Percentiles rank a stretch among this genome's conserved stretches.
Evolutionary conservation across 2,797 vertebrate species (phyloP).

Genomic region (Liasis olivaceus): DNA sequence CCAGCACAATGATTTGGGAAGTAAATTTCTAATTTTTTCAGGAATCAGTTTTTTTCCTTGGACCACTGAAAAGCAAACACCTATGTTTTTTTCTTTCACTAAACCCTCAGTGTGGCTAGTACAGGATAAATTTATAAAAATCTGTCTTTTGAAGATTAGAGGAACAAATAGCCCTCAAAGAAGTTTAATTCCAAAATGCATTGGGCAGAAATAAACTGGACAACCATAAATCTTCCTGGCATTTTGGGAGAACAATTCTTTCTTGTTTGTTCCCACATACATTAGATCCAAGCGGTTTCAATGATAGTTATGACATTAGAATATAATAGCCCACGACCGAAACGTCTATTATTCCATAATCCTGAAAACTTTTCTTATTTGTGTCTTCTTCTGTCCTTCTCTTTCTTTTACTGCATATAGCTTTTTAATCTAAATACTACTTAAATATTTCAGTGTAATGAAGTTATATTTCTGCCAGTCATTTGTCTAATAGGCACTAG

Average conservation of each 20-base stretch:
- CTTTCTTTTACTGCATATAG: neutral
- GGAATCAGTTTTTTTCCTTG: neutral
- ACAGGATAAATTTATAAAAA: neutral
- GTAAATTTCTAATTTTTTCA: neutral
- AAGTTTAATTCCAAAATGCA: neutral
- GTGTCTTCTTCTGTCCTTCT: constrained; percentile 15
- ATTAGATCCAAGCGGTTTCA: neutral
- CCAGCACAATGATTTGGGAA: neutral
- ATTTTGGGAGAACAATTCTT: neutral
- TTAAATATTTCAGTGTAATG: constrained; percentile 46
- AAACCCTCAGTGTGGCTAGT: neutral
- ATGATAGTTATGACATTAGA: neutral
- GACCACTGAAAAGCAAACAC: neutral
- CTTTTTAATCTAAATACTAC: constrained; percentile 46
- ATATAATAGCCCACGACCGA: neutral
- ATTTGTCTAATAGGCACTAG: constrained; percentile 43
- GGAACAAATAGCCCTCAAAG: neutral
- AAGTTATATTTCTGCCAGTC: constrained; percentile 46
- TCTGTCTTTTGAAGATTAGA: neutral
- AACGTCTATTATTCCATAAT: constrained; percentile 44
- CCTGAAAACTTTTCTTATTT: constrained; percentile 36
- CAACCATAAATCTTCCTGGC: neutral
- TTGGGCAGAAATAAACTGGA: neutral
- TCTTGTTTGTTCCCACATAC: neutral
- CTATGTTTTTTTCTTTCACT: neutral